A percentile compares a stretch with the other conserved stretches of the same genome.
These are phyloP conservation scores for Stenoptilia bipunctidactyla DNA, from an alignment of 2,888 invertebrate genomes.

Conservation along the genomic window DNA sequence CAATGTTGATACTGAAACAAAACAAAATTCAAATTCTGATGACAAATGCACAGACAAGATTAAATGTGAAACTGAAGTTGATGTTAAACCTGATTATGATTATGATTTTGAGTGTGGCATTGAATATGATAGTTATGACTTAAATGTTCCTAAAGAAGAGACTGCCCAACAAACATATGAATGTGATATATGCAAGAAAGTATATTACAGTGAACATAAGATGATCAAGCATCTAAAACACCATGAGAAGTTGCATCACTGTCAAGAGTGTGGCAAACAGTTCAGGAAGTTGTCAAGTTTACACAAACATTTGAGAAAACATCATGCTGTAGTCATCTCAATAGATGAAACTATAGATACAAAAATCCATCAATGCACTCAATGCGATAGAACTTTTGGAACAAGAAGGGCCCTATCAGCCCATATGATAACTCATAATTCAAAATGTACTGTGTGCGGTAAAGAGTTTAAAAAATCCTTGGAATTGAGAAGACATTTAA, in stretches of 20 bases:
- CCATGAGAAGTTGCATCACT: neutral
- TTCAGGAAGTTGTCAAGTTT: neutral
- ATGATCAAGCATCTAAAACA: neutral
- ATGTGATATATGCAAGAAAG: constrained; percentile 57
- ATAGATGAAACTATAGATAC: constrained; percentile 10
- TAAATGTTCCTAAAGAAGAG: constrained; percentile 19
- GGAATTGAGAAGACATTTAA: constrained; percentile 27
- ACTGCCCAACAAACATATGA: constrained; percentile 12
- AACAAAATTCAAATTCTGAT: no score
- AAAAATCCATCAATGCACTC: constrained; percentile 32
- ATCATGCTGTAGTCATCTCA: neutral
- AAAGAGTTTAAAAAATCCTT: constrained; percentile 27
- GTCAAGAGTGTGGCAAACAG: neutral
- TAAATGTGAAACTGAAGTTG: neutral
- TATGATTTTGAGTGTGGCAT: constrained; percentile 7
- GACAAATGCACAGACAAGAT: neutral
- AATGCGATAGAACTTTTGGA: constrained; percentile 57
- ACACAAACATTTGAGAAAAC: neutral
- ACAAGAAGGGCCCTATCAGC: constrained; percentile 53
- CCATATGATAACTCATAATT: constrained; percentile 53
- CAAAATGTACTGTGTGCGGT: constrained; percentile 33
- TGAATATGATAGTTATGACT: neutral
- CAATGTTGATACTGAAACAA: neutral
- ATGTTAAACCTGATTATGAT: neutral
- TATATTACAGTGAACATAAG: neutral